Percentiles rank a stretch among this genome's conserved stretches.
Conservation (phyloP, 2,113 vertebrate species). For the Alouatta palliata region DNA sequence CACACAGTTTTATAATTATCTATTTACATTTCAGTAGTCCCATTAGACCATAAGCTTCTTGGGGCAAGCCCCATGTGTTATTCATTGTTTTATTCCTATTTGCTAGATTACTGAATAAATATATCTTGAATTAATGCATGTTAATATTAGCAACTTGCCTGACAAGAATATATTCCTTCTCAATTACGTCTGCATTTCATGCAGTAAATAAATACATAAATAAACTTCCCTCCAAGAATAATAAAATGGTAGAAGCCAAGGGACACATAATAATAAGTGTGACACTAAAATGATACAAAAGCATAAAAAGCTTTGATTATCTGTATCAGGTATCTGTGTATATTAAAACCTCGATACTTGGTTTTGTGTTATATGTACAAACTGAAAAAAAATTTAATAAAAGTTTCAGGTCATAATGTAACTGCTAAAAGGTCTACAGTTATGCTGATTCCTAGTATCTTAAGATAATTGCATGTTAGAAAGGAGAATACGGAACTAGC, state of each 20-base stretch:
- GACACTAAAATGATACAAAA: slow-evolving; percentile 24
- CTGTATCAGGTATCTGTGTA: background rate
- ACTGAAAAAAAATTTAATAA: slow-evolving; percentile 17
- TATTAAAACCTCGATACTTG: background rate
- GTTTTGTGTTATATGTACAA: background rate
- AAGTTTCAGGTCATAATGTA: background rate
- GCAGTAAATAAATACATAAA: slow-evolving; percentile 11
- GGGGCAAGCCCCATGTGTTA: background rate
- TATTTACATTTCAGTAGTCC: background rate
- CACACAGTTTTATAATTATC: background rate
- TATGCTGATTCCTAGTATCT: background rate
- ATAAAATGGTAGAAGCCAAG: background rate
- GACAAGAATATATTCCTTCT: slow-evolving; percentile 36
- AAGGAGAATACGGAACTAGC: background rate
- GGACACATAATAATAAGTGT: background rate
- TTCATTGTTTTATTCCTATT: slow-evolving; percentile 15
- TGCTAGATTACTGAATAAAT: slow-evolving; percentile 44
- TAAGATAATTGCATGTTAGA: background rate
- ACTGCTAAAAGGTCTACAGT: background rate
- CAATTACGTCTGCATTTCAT: background rate
- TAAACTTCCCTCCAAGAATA: background rate
- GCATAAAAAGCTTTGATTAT: background rate
- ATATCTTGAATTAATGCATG: slow-evolving; percentile 38
- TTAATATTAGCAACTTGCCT: slow-evolving; percentile 39
- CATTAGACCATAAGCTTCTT: slow-evolving; percentile 18